Conservation (phyloP, 2,113 vertebrate species). For the Artemisiospiza belli region DNA sequence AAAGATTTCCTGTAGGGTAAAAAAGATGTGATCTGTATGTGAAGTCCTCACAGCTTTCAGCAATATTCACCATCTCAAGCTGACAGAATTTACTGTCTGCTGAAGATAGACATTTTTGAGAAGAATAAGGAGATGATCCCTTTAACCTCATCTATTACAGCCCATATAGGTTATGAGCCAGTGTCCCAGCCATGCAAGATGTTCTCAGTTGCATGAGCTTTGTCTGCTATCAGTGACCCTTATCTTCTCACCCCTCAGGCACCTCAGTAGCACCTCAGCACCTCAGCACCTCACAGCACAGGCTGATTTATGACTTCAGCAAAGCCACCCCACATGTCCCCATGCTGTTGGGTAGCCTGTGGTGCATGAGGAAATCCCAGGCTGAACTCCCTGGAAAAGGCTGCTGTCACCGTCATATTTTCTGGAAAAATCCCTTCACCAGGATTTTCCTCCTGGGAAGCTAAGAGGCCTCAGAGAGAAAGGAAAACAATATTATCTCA, state of each 20-base stretch:
- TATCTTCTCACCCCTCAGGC: neutral
- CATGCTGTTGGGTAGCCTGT: rapidly evolving
- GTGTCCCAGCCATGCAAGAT: rapidly evolving
- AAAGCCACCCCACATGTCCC: neutral
- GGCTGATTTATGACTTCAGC: neutral
- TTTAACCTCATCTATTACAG: neutral
- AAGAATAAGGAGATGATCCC: neutral
- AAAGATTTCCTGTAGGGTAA: constrained; percentile 47
- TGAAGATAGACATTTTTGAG: neutral
- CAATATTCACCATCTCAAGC: neutral
- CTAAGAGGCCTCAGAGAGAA: too few species aligned
- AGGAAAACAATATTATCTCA: too few species aligned
- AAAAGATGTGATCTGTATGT: neutral
- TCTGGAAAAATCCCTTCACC: too few species aligned
- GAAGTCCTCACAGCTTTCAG: neutral
- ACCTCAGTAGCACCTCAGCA: neutral
- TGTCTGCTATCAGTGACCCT: neutral
- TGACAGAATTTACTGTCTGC: neutral
- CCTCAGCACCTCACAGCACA: neutral
- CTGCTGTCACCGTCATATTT: neutral
- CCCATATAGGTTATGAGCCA: neutral
- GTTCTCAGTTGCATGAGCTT: neutral
- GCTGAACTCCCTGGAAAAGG: neutral
- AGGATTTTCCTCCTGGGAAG: too few species aligned
- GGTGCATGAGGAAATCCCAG: neutral